These are phyloP conservation scores for Alentia gelatinosa DNA, from an alignment of 2,888 invertebrate species.

Conservation along the genomic window DNA sequence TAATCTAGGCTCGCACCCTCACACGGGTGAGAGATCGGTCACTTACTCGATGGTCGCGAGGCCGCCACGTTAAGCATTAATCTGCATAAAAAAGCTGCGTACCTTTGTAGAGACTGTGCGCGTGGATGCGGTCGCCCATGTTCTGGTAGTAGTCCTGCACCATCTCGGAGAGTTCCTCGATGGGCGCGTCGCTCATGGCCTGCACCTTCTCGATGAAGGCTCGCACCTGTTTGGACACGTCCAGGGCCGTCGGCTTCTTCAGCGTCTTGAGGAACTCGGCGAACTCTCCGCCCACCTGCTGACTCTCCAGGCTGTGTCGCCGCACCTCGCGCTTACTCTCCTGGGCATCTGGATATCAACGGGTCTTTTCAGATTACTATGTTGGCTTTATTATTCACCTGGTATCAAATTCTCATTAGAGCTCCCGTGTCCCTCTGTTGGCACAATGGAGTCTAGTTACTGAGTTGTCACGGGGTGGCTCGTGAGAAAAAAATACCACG, in stretches of 20 bases:
- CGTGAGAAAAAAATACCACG: too few relatives aligned
- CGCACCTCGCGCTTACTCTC: constrained; percentile 39
- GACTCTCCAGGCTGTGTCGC: constrained; percentile 76
- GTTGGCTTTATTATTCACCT: too few relatives aligned
- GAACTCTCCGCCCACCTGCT: constrained; percentile 80
- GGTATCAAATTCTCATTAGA: too few relatives aligned
- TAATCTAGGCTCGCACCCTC: too few relatives aligned
- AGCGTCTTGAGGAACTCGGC: constrained; percentile 79
- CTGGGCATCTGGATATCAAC: background rate
- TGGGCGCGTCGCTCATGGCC: constrained; percentile 79
- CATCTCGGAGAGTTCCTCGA: constrained; percentile 88
- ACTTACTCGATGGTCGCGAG: background rate
- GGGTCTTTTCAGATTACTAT: too few relatives aligned
- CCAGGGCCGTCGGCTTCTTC: constrained; percentile 79
- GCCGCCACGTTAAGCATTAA: constrained; percentile 70
- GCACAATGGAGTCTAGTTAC: too few relatives aligned
- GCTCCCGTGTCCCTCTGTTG: too few relatives aligned
- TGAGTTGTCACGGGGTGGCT: too few relatives aligned
- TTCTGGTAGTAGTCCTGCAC: constrained; percentile 94
- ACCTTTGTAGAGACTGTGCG: constrained; percentile 79
- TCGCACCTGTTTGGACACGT: constrained; percentile 86
- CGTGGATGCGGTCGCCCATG: constrained; percentile 87
- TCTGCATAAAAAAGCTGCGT: constrained; percentile 72
- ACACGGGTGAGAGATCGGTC: too few relatives aligned
- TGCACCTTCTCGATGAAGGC: constrained; percentile 79